phyloP scores from a whole-genome alignment of 2,888 invertebrate species.

The Colletes collaris region DNA sequence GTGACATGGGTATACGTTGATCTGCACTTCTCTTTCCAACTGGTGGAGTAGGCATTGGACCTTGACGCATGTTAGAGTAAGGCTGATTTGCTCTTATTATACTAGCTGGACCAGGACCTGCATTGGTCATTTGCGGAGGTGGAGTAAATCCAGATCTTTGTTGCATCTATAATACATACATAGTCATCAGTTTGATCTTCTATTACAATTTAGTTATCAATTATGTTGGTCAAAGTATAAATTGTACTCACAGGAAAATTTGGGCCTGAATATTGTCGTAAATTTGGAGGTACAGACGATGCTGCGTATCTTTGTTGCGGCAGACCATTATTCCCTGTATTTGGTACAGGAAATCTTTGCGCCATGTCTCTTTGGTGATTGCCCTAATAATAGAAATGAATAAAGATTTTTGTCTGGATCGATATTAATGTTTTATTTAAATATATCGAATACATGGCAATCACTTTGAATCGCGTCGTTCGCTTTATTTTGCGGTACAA shows the following conservation, averaged over 20 bases:
- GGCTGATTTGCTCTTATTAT: slow-evolving; percentile 86
- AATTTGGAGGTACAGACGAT: slow-evolving; percentile 85
- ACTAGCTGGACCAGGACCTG: slow-evolving; percentile 83
- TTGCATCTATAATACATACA: slow-evolving; percentile 79
- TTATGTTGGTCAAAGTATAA: too few species aligned
- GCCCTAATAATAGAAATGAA: slow-evolving; percentile 22
- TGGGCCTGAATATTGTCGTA: slow-evolving; percentile 88
- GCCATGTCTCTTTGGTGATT: slow-evolving; percentile 82
- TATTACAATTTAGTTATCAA: too few species aligned
- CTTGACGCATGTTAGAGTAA: slow-evolving; percentile 86
- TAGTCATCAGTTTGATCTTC: too few species aligned
- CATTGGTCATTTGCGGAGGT: slow-evolving; percentile 85
- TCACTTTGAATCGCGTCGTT: not conserved
- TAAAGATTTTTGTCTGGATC: not conserved
- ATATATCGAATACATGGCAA: not conserved
- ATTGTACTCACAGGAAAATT: slow-evolving; percentile 88
- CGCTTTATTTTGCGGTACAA: not conserved
- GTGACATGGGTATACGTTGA: slow-evolving; percentile 85
- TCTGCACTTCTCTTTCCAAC: slow-evolving; percentile 87
- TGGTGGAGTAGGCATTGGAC: slow-evolving; percentile 85
- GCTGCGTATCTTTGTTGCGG: slow-evolving; percentile 86
- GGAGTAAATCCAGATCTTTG: slow-evolving; percentile 89
- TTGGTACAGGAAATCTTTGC: slow-evolving; percentile 85
- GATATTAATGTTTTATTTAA: not conserved
- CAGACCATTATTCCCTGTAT: slow-evolving; percentile 84